Base-by-base conservation (phyloP, 2,113 vertebrate genomes). In the Cottus gobio region DNA sequence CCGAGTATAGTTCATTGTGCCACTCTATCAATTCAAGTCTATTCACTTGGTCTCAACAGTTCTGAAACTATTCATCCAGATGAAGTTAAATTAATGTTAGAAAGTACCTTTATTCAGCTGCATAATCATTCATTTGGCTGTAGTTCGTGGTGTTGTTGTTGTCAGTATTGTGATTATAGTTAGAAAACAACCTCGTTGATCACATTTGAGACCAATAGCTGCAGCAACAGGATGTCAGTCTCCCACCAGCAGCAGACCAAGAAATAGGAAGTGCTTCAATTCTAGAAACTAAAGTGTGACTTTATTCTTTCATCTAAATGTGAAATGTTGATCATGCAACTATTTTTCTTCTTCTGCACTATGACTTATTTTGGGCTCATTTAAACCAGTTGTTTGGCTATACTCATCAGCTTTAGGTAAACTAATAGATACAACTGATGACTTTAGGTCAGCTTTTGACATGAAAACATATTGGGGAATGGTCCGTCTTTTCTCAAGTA, bases 401-500 rank as follows among this genome's bases (percentile, higher is more conserved):
- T 31, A 2, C 6, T 56, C 20, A 18, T 46, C 56, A 56, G 13
- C 18, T 24, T 11, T 20, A 15, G 48, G 28, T 42, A 6, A 15
- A 31, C 8, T 11, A 2, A 39, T 13, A 1, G 22, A 15, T 36
- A 0, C 0, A 57, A 31, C n/a, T 7, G 2, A 6, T 12, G 24
- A 7, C 28, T 22, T 20, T 13, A 37, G 16, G 1, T 36, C 0
- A 31, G 46, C 7, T 2, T n/a, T 20, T 56, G 18, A 6, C 5
- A 1, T 64, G 6, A 5, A 5, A 20, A 15, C 57, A 75, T 75
- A 10, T 36, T 75, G 71, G 79, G 56, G 61, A 34, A 50, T 5
- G 1, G 5, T 0, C 0, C 0, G 0, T 0, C 2, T 1, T 34
- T 7, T 4, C 4, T 39, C 2, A 15, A 18, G 1, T 54, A 54